Evolutionary conservation across 2,888 invertebrate genomes (phyloP).

Genomic region (Bellardia bayeri): DNA sequence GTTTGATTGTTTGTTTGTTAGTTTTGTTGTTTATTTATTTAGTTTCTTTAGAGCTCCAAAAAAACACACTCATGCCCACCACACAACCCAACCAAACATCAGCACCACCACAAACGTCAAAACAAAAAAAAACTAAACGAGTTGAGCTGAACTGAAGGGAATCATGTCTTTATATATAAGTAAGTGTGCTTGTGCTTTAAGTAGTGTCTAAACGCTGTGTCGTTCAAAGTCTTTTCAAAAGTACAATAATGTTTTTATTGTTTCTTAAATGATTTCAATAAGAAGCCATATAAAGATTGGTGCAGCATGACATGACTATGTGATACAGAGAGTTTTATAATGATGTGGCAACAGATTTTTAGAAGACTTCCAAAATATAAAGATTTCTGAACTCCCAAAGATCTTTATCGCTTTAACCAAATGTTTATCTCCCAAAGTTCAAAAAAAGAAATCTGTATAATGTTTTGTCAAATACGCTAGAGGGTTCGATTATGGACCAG

Average conservation of each 20-base stretch:
- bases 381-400: no score
- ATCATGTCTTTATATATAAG: background rate
- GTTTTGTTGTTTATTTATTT: slow-evolving; percentile 32
- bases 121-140: background rate
- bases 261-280: slow-evolving; percentile 55
- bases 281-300: slow-evolving; percentile 54
- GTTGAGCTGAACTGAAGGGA: background rate
- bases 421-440: no score
- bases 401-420: no score
- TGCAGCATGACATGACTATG: slow-evolving; percentile 34
- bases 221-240: slow-evolving; percentile 25
- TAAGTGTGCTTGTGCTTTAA: background rate
- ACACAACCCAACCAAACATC: background rate
- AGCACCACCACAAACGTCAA: background rate
- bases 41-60: slow-evolving; percentile 11
- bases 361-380: no score
- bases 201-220: slow-evolving; percentile 13
- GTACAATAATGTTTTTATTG: slow-evolving; percentile 39
- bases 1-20: slow-evolving; percentile 44
- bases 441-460: no score
- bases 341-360: background rate
- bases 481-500: no score
- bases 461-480: no score
- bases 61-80: background rate
- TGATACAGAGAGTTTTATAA: background rate